These are phyloP conservation scores for Callyntrura guangdongensis DNA, from an alignment of 2,888 invertebrate genomes.

Conservation along the genomic window DNA sequence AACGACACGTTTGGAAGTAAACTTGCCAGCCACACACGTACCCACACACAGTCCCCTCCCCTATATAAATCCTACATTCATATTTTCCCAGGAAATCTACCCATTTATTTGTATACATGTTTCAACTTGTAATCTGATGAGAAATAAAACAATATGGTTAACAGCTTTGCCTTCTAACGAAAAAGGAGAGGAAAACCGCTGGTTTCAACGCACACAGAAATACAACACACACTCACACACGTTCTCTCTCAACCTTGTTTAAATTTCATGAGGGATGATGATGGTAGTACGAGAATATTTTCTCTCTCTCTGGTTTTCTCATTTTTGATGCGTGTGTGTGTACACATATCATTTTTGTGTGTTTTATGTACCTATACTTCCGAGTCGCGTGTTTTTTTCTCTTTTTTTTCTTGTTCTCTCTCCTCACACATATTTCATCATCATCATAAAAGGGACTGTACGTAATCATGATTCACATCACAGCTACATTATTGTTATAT, in stretches of 20 bases:
- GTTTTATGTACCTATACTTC: too few relatives aligned
- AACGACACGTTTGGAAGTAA: too few relatives aligned
- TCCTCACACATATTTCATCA: slow-evolving; percentile 56
- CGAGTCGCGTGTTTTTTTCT: slow-evolving; percentile 40
- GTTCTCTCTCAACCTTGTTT: too few relatives aligned
- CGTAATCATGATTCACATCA: slow-evolving; percentile 38
- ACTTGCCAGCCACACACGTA: too few relatives aligned
- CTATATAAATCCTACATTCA: background rate
- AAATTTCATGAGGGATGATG: slow-evolving; percentile 15
- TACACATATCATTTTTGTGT: too few relatives aligned
- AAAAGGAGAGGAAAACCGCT: too few relatives aligned
- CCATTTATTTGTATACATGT: slow-evolving; percentile 33
- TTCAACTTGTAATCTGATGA: background rate
- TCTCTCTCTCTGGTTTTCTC: background rate
- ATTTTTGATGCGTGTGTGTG: too few relatives aligned
- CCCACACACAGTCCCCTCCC: background rate
- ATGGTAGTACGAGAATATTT: background rate
- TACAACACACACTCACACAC: background rate
- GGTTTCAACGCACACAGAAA: too few relatives aligned
- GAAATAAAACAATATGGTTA: too few relatives aligned
- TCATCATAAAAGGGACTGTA: slow-evolving; percentile 50
- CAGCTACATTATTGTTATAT: slow-evolving; percentile 34
- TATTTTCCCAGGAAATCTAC: background rate
- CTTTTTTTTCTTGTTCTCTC: background rate
- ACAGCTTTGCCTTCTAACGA: too few relatives aligned